Evolutionary conservation across 2,888 invertebrate species (phyloP), one percentile per base, ranked within the genome.

Genomic region (Stomorhina lunata): DNA sequence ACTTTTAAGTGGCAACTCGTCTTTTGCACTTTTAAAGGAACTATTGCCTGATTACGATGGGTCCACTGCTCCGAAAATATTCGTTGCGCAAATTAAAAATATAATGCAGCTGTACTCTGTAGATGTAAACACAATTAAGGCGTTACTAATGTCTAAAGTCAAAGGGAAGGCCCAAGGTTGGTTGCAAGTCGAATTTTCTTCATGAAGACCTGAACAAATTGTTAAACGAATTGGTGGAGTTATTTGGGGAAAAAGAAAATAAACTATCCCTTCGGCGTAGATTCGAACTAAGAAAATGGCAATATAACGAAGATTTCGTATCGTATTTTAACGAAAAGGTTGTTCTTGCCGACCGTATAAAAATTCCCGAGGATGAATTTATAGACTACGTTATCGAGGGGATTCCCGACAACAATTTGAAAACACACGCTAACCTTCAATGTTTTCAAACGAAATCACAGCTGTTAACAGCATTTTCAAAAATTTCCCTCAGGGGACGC

Each of bases 141-240:
- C 57, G 0, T 22, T 68, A n/a, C 32, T 75, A 2, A 48, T 66
- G 66, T 27, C 37, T 0, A 76, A 76, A 7, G 25, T 68, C 0
- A 45, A 25, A 4, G 66, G 48, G n/a, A 76, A 66, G 7, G 83
- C 45, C 25, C 84, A 83, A 22, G 9, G 12, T 5, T 83, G 81
- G 80, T 25, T 84, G 15, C 72, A 80, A 80, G 17, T 65, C 84
- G 1, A 77, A 78, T 40, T 84, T 65, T 43, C 48, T 78, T 2
- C 17, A 65, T 9, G 63, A 79, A 40, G 48, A 55, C 34, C 59
- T 83, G 0, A 45, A 80, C 10, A 17, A 32, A n/a, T 12, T 83
- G 27, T 20, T 81, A 2, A 10, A 63, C 10, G 55, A 69, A 25
- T 40, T 69, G 34, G 29, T 20, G 10, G 68, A 76, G 37, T 45